These are phyloP conservation scores for Spodoptera picta DNA, from an alignment of 2,888 invertebrate species.

Conservation along the genomic window DNA sequence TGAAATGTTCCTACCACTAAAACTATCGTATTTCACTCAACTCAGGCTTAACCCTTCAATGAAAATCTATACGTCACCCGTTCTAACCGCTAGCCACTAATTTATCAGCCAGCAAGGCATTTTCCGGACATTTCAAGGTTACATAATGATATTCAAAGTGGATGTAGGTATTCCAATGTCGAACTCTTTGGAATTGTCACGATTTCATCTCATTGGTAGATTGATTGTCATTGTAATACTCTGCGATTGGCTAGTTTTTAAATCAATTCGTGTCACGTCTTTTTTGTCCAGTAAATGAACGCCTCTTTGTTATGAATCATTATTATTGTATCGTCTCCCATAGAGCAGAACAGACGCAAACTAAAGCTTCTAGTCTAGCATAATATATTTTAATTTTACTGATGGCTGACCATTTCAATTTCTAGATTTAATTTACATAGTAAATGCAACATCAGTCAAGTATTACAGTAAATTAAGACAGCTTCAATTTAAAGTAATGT, in stretches of 20 bases:
- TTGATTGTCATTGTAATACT: conserved; percentile 16
- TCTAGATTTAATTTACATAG: conserved; percentile 26
- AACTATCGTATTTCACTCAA: conserved; percentile 36
- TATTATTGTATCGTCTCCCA: conserved; percentile 8
- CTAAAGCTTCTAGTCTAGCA: background rate
- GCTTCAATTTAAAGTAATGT: conserved; percentile 55
- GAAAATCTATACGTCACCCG: conserved; percentile 50
- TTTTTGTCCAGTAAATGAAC: conserved; percentile 12
- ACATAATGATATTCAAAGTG: conserved; percentile 36
- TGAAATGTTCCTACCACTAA: background rate
- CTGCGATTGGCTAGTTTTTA: conserved; percentile 34
- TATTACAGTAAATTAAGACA: conserved; percentile 39
- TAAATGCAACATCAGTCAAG: conserved; percentile 34
- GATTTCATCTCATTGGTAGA: conserved; percentile 30
- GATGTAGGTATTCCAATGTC: conserved; percentile 39
- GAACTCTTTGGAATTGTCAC: conserved; percentile 16
- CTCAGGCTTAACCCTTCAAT: conserved; percentile 48
- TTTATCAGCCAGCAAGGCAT: conserved; percentile 48
- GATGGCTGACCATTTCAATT: conserved; percentile 9
- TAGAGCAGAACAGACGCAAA: background rate
- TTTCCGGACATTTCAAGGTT: conserved; percentile 49
- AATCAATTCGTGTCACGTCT: conserved; percentile 35
- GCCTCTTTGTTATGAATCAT: conserved; percentile 29
- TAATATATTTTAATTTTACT: conserved; percentile 4
- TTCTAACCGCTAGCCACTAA: conserved; percentile 47